These are phyloP conservation scores for Euborellia annulipes DNA, from an alignment of 1,140 invertebrate genomes.

Conservation along the genomic window DNA sequence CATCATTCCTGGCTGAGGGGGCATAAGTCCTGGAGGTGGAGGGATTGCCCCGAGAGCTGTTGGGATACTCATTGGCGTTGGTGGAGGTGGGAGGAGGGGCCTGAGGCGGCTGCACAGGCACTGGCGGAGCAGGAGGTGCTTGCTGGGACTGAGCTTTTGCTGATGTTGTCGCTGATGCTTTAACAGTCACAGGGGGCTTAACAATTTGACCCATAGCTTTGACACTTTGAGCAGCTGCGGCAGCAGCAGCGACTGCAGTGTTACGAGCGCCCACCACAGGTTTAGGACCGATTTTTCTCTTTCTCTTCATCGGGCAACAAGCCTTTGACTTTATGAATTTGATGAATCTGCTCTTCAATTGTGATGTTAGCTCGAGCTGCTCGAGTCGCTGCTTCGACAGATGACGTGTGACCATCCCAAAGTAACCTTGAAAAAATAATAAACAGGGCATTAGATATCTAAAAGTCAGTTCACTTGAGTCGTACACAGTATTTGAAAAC, in stretches of 20 bases:
- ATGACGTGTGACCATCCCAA: constrained; percentile 98
- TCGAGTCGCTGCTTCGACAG: constrained; percentile 77
- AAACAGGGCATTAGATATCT: too few relatives aligned
- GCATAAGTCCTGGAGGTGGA: constrained; percentile 10
- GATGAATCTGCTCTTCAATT: constrained; percentile 91
- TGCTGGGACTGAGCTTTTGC: constrained; percentile 25
- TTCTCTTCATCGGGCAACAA: constrained; percentile 86
- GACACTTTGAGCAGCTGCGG: constrained; percentile 5
- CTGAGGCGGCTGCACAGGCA: constrained; percentile 27
- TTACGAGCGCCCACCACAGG: constrained; percentile 32
- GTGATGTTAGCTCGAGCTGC: constrained; percentile 91
- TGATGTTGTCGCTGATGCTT: constrained; percentile 20
- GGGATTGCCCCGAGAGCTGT: constrained; percentile 19
- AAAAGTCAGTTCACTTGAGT: too few relatives aligned
- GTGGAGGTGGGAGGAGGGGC: constrained; percentile 24
- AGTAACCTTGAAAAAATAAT: constrained; percentile 48
- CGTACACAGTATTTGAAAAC: too few relatives aligned
- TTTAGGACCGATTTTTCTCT: constrained; percentile 75
- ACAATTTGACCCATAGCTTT: constrained; percentile 4
- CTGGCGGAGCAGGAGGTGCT: constrained; percentile 28
- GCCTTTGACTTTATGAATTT: constrained; percentile 92
- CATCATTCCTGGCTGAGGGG: constrained; percentile 24
- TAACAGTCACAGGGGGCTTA: constrained; percentile 11
- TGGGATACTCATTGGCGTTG: constrained; percentile 29
- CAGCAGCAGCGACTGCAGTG: constrained; percentile 8